A percentile compares a stretch with the other conserved stretches of the same genome.
phyloP scores from a whole-genome alignment of 1,140 invertebrate genomes.

The Lordiphosa clarofinis region DNA sequence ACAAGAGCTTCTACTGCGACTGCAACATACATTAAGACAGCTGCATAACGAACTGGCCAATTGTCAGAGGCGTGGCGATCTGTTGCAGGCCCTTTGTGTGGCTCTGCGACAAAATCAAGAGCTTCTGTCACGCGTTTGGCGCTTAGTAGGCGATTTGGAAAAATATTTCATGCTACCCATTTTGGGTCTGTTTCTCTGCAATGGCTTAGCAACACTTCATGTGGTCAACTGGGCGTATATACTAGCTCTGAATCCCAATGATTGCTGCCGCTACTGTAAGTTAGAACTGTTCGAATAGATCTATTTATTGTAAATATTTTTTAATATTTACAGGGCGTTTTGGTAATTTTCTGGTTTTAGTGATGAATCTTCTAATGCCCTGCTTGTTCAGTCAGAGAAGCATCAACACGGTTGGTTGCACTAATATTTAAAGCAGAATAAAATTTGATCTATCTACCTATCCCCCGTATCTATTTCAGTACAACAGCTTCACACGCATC shows the following conservation, averaged over 20 bases:
- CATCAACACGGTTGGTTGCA: constrained; percentile 6
- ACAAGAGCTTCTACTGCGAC: constrained; percentile 34
- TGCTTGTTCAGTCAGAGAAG: constrained; percentile 44
- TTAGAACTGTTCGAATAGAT: background rate
- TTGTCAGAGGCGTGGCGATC: constrained; percentile 1
- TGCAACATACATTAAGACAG: constrained; percentile 22
- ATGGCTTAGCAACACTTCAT: constrained; percentile 39
- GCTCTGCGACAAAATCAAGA: constrained; percentile 39
- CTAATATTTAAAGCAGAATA: no score
- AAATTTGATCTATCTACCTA: no score
- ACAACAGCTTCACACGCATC: constrained; percentile 34
- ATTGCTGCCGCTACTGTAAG: constrained; percentile 40
- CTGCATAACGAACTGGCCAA: constrained; percentile 29
- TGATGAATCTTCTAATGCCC: constrained; percentile 32
- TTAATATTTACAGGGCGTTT: constrained; percentile 18
- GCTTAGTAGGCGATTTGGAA: constrained; percentile 41
- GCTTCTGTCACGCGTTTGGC: constrained; percentile 39
- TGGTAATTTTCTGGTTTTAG: constrained; percentile 11
- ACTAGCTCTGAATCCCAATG: constrained; percentile 14
- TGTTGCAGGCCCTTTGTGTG: constrained; percentile 35
- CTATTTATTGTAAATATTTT: background rate
- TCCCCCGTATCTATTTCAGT: constrained; percentile 16
- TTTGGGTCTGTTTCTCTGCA: constrained; percentile 36
- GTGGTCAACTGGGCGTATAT: constrained; percentile 56
- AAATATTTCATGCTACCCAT: constrained; percentile 45